Evolutionary conservation across 2,888 invertebrate genomes (phyloP), one percentile per base, ranked within the genome.

Genomic region (Catocala sponsa): DNA sequence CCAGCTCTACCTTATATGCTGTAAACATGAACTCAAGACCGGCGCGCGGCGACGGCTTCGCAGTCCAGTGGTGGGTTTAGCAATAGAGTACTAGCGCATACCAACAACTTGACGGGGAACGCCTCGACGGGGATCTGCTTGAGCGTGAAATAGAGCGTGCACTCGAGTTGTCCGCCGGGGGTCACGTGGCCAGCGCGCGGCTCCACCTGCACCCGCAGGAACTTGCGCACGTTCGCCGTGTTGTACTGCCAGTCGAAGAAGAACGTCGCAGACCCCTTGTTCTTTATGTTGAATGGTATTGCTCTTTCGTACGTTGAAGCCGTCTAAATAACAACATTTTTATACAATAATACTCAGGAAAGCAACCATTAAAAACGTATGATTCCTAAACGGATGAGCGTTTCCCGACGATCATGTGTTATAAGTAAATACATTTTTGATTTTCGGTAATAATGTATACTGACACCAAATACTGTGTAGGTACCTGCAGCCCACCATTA

Each of bases 211-310:
- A 94, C 75, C 63, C 86, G 83, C 63, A 94, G 72, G 68, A 90
- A 94, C 69, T 93, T 94, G 74, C 90, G 92, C 2, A 94, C 92
- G 0, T 74, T 54, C 15, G 79, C 78, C 4, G 65, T 71, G 10
- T 81, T 84, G 76, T 91, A 94, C 32, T 79, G 76, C 94, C 94
- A 94, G 44, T 93, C 89, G 64, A 85, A 94, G 72, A 88, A 88
- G 72, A 94, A 93, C 1, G 92, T 90, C 6, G 92, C 91, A 0
- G 94, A 94, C 0, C 94, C 94, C 43, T 92, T 86, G 62, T 94
- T 94, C 61, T 83, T 91, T 71, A 94, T 87, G 5, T 71, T 83
- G 71, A 94, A 94, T 6, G 87, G 87, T 68, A 94, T 82, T 12
- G 80, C 87, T 59, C 94, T 84, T 66, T 92, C 90, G 62, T 94